These are phyloP conservation scores for Poeciliopsis gracilis DNA, from an alignment of 2,797 vertebrate species.

Conservation along the genomic window DNA sequence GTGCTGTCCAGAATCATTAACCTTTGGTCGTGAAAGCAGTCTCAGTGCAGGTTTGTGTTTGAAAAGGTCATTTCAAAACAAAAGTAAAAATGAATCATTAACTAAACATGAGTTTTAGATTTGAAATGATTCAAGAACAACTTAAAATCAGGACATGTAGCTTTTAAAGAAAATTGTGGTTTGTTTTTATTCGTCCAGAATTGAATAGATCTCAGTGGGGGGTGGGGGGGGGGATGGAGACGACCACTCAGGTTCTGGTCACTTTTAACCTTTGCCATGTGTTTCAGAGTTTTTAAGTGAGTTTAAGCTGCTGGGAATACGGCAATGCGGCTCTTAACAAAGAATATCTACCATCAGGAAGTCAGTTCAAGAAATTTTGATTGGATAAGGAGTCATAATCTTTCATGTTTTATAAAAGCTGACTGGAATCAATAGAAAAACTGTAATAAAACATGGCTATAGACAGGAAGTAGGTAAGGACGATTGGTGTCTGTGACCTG, in stretches of 20 bases:
- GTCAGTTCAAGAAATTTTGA: not conserved
- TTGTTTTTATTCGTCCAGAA: conserved; percentile 18
- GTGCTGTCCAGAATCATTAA: conserved; percentile 50
- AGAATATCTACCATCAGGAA: not conserved
- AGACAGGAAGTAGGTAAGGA: not conserved
- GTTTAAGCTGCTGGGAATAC: not conserved
- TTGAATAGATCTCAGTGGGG: conserved; percentile 1
- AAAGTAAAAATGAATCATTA: not conserved
- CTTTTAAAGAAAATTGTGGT: conserved; percentile 11
- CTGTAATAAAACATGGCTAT: not conserved
- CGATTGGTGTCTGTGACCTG: not conserved
- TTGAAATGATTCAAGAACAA: not conserved
- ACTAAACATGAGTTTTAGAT: not conserved
- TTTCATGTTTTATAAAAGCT: not conserved
- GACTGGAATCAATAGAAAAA: not conserved
- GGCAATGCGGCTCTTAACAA: not conserved
- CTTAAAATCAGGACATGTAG: not conserved
- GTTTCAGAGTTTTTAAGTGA: not conserved
- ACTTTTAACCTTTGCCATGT: not conserved
- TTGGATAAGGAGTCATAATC: not conserved
- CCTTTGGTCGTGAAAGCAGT: conserved; percentile 43
- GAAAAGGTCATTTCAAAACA: not conserved
- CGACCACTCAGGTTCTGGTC: not conserved
- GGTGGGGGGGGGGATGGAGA: conserved; percentile 25
- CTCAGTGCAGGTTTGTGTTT: not conserved